These are phyloP conservation scores for Caenorhabditis sp. DNA, from an alignment of 2,888 invertebrate genomes.

Conservation along the genomic window DNA sequence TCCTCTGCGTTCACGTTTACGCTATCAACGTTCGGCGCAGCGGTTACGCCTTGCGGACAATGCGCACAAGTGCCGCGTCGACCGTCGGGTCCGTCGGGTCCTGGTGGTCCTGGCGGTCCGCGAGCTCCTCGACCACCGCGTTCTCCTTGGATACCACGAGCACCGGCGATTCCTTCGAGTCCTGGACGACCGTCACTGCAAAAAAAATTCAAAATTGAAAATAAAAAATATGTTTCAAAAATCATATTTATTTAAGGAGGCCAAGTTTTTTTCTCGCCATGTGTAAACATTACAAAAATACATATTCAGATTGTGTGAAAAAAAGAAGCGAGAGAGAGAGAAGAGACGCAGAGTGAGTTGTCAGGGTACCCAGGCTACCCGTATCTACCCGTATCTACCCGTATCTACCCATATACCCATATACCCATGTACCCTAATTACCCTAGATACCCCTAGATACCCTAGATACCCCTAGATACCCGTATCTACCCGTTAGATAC, in stretches of 20 bases:
- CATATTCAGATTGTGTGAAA: background rate
- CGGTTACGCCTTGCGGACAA: conserved; percentile 16
- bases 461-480: too few relatives aligned
- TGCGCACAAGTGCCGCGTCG: conserved; percentile 36
- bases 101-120: conserved; percentile 57
- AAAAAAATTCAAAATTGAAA: background rate
- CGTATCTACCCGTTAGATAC: too few relatives aligned
- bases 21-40: too few relatives aligned
- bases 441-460: too few relatives aligned
- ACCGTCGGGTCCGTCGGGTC: conserved; percentile 49
- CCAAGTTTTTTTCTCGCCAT: background rate
- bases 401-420: too few relatives aligned
- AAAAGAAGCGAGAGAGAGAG: background rate
- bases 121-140: conserved; percentile 49
- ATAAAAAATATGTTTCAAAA: too few relatives aligned
- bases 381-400: too few relatives aligned
- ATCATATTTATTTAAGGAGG: too few relatives aligned
- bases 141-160: conserved; percentile 51
- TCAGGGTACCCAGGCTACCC: too few relatives aligned
- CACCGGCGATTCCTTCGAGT: conserved; percentile 44
- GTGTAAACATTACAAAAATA: conserved; percentile 1
- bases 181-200: conserved; percentile 57
- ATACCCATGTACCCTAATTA: too few relatives aligned
- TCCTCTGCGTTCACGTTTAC: too few relatives aligned
- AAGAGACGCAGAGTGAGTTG: conserved; percentile 3